phyloP scores from a whole-genome alignment of 92 coral and sea anemone genomes.

The Nematostella vectensis region DNA sequence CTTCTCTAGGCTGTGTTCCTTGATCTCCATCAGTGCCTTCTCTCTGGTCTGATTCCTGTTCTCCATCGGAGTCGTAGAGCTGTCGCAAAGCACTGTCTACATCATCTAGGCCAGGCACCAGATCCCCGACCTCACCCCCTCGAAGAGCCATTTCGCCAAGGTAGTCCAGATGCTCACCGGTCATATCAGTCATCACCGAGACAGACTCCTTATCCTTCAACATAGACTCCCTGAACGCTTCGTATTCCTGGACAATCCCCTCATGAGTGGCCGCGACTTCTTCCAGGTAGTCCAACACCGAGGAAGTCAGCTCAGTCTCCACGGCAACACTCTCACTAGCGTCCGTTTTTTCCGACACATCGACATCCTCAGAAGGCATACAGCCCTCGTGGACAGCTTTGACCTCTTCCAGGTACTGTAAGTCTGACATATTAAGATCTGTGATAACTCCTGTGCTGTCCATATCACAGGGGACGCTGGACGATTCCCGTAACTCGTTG shows the following conservation, averaged over 20 bases:
- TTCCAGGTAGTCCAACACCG: conserved; percentile 50
- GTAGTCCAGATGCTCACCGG: conserved; percentile 48
- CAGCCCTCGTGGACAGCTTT: conserved; percentile 27
- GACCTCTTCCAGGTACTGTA: conserved; percentile 35
- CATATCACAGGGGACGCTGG: conserved; percentile 1
- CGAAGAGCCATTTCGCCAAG: conserved; percentile 44
- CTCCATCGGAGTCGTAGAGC: neutral
- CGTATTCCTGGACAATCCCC: conserved; percentile 36
- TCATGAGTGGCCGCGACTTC: conserved; percentile 49
- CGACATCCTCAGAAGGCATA: conserved; percentile 17
- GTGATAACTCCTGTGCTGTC: conserved; percentile 28
- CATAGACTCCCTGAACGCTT: conserved; percentile 29
- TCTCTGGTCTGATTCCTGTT: neutral
- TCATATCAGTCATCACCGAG: conserved; percentile 55
- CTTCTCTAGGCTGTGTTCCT: conserved; percentile 3
- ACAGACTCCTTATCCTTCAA: conserved; percentile 20
- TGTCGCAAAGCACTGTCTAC: neutral
- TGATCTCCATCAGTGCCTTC: neutral
- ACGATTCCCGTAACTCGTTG: neutral
- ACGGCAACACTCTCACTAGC: conserved; percentile 23
- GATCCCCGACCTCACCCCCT: conserved; percentile 16
- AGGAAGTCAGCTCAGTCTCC: conserved; percentile 49
- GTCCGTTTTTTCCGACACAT: conserved; percentile 4
- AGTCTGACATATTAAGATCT: conserved; percentile 23
- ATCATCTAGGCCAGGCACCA: neutral